Conservation (phyloP, 2,888 invertebrate genomes). For the Drosophila ustulata region DNA sequence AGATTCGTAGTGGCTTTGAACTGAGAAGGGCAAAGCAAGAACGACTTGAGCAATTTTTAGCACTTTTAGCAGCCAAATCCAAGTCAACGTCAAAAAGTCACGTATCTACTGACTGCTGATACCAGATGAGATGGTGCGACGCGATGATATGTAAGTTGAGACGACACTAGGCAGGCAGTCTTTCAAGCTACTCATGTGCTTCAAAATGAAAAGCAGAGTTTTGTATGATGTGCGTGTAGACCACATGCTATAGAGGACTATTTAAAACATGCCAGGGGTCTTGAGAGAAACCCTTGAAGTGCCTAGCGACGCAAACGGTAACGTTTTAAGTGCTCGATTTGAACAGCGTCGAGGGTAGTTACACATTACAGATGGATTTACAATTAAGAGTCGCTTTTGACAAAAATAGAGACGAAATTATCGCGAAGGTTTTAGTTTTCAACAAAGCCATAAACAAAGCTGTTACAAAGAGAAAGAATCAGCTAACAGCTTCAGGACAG, state of each 20-base stretch:
- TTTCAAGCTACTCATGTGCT: conserved; percentile 69
- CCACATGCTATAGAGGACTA: conserved; percentile 9
- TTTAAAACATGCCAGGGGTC: conserved; percentile 30
- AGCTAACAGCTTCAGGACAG: conserved; percentile 22
- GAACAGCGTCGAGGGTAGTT: conserved; percentile 28
- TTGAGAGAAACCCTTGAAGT: conserved; percentile 79
- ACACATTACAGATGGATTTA: conserved; percentile 3
- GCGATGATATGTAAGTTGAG: conserved; percentile 13
- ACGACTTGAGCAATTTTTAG: conserved; percentile 62
- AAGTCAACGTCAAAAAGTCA: conserved; percentile 83
- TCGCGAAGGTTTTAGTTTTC: too few species aligned
- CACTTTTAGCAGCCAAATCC: conserved; percentile 78
- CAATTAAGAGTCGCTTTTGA: too few species aligned
- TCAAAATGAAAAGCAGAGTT: conserved; percentile 31
- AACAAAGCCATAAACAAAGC: too few species aligned
- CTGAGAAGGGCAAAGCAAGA: not conserved
- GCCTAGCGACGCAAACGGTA: conserved; percentile 57
- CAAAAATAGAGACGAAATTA: too few species aligned
- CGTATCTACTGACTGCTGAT: conserved; percentile 63
- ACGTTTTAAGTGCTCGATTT: conserved; percentile 68
- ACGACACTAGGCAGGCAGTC: conserved; percentile 7
- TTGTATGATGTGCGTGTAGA: conserved; percentile 23
- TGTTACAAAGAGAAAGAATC: conserved; percentile 16
- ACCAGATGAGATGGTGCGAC: conserved; percentile 40
- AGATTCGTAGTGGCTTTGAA: conserved; percentile 18